Percentiles rank a stretch among this genome's conserved stretches.
Conservation (phyloP, 2,888 invertebrate genomes). For the Leucozona laternaria region DNA sequence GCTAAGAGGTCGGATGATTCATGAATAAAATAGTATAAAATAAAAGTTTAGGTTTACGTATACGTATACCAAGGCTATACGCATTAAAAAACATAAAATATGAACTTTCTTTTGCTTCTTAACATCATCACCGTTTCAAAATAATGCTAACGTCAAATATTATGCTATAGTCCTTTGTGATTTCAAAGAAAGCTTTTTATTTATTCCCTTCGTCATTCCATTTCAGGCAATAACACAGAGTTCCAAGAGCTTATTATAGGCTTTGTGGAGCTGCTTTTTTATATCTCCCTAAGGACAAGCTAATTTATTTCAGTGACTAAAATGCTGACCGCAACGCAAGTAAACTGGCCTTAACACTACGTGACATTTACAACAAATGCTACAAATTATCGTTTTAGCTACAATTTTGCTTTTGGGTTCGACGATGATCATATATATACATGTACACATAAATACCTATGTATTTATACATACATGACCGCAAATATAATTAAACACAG, state of each 20-base stretch:
- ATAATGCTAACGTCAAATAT: conserved; percentile 42
- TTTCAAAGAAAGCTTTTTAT: conserved; percentile 61
- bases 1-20: too few relatives aligned
- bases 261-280: conserved; percentile 47
- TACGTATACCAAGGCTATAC: neutral
- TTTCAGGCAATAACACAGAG: conserved; percentile 57
- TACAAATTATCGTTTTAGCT: conserved; percentile 62
- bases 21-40: neutral
- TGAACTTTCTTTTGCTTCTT: neutral
- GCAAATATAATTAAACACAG: conserved; percentile 20
- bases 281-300: conserved; percentile 62
- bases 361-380: conserved; percentile 70
- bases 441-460: neutral
- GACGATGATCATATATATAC: neutral
- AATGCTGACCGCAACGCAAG: conserved; percentile 66
- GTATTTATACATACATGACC: too few relatives aligned
- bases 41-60: neutral
- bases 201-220: conserved; percentile 62
- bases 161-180: conserved; percentile 37
- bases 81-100: neutral
- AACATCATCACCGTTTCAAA: conserved; percentile 35
- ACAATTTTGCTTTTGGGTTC: conserved; percentile 28
- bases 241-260: conserved; percentile 59
- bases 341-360: conserved; percentile 63
- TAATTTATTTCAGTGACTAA: conserved; percentile 66